phyloP scores from a whole-genome alignment of 2,888 invertebrate species.

The Folsomia manolachei region DNA sequence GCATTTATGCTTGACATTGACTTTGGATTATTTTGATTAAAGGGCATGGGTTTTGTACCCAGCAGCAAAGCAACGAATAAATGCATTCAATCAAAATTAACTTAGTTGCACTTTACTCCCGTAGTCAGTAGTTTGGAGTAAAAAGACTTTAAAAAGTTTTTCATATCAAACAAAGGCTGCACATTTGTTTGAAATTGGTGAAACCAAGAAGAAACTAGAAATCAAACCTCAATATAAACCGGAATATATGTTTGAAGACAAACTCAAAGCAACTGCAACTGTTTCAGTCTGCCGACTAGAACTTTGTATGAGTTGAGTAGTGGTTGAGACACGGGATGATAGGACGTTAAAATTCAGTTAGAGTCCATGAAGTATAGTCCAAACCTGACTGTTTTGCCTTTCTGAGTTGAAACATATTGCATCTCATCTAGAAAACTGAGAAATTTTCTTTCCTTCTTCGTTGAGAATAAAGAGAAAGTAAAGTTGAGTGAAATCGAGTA shows the following conservation, averaged over 20 bases:
- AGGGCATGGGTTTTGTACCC: not conserved
- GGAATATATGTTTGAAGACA: no score
- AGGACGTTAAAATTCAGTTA: constrained; percentile 2
- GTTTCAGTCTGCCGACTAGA: not conserved
- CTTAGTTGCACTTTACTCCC: not conserved
- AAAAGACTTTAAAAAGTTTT: no score
- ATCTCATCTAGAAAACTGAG: not conserved
- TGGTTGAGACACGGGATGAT: not conserved
- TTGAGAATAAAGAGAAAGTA: no score
- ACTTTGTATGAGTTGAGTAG: not conserved
- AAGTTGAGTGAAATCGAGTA: not conserved
- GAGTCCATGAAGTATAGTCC: constrained; percentile 2
- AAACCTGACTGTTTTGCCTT: no score
- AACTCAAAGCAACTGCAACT: no score
- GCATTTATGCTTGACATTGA: not conserved
- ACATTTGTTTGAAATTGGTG: not conserved
- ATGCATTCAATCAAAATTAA: not conserved
- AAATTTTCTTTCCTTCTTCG: not conserved
- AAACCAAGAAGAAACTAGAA: no score
- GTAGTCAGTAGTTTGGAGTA: no score
- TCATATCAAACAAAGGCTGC: no score
- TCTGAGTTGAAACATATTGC: constrained; percentile 6
- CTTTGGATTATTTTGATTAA: not conserved
- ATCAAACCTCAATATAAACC: no score
- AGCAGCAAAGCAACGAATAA: not conserved